Conservation (phyloP, 2,797 vertebrate species). For the Morus bassanus region DNA sequence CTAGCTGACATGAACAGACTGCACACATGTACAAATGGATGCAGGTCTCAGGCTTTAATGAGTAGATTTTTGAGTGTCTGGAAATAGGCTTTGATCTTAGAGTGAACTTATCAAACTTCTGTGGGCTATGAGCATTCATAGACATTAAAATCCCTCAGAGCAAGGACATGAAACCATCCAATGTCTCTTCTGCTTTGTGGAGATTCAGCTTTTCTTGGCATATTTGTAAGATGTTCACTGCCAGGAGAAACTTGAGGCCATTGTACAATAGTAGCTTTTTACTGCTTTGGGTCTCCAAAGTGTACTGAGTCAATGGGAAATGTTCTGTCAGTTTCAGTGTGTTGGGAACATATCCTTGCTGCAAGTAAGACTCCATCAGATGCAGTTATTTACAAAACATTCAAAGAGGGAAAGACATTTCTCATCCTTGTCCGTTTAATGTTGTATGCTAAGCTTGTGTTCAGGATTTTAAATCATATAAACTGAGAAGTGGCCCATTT, state of each 20-base stretch:
- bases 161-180: background rate
- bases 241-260: background rate
- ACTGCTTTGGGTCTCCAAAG: background rate
- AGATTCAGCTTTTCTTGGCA: constrained; percentile 13
- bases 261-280: background rate
- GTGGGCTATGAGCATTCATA: background rate
- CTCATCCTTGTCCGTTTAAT: background rate
- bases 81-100: constrained; percentile 4
- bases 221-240: background rate
- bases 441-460: background rate
- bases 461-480: background rate
- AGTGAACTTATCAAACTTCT: constrained; percentile 4
- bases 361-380: background rate
- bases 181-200: background rate
- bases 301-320: background rate
- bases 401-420: background rate
- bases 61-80: background rate
- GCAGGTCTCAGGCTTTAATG: background rate
- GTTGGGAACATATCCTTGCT: background rate
- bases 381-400: background rate
- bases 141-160: constrained; percentile 5
- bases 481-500: background rate
- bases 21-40: background rate
- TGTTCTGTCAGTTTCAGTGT: background rate
- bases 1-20: background rate